Conservation (phyloP, 2,888 invertebrate species). For the Leptogaster cylindrica region DNA sequence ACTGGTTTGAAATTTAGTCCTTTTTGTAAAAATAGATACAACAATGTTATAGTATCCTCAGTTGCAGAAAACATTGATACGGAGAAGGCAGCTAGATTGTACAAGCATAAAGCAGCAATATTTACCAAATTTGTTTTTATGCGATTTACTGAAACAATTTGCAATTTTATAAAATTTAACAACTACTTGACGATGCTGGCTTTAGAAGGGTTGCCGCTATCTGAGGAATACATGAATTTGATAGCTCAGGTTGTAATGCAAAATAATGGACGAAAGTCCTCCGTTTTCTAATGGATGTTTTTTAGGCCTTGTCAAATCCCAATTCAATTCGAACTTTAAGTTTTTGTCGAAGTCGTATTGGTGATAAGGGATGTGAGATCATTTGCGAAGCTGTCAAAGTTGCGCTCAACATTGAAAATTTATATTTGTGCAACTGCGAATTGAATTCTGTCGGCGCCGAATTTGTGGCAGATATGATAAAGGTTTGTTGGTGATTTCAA, state of each 20-base stretch:
- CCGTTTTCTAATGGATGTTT: background rate
- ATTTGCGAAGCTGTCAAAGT: conserved; percentile 73
- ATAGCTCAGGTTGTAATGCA: conserved; percentile 64
- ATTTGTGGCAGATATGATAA: conserved; percentile 71
- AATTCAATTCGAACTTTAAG: conserved; percentile 72
- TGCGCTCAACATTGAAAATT: conserved; percentile 70
- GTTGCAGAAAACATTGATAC: conserved; percentile 63
- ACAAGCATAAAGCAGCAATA: conserved; percentile 69
- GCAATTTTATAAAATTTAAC: conserved; percentile 70
- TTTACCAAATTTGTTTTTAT: conserved; percentile 74
- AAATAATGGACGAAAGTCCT: background rate
- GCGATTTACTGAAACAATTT: conserved; percentile 70
- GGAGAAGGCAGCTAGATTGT: conserved; percentile 69
- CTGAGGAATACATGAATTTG: conserved; percentile 70
- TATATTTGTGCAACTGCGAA: conserved; percentile 75
- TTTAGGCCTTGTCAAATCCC: conserved; percentile 68
- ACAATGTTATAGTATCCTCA: conserved; percentile 34
- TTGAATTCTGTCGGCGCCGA: conserved; percentile 70
- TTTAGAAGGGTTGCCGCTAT: conserved; percentile 75
- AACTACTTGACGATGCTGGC: conserved; percentile 68
- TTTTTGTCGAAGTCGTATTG: conserved; percentile 71
- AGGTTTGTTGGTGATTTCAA: conserved; percentile 57
- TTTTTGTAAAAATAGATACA: background rate
- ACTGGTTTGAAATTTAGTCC: conserved; percentile 51
- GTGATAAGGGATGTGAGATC: conserved; percentile 74